Conservation (phyloP, 2,888 invertebrate genomes). For the Tetanocera ferruginea region DNA sequence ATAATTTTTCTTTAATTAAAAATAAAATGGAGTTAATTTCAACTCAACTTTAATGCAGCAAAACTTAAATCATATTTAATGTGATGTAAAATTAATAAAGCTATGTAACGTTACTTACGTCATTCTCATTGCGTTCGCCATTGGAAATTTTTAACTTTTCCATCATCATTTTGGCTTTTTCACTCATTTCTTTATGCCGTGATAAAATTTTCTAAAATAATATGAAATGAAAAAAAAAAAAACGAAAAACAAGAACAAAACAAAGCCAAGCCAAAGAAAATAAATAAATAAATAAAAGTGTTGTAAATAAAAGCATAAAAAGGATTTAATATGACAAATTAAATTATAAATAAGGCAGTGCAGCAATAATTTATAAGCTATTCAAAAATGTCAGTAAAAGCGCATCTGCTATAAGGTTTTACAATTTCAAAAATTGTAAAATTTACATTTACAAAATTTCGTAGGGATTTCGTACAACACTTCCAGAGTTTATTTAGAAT, state of each 20-base stretch:
- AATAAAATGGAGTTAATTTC: not conserved
- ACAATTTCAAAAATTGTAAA: no score
- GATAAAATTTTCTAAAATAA: conserved; percentile 68
- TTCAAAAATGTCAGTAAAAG: no score
- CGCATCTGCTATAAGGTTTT: no score
- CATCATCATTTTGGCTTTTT: conserved; percentile 70
- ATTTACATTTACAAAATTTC: no score
- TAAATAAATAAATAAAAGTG: conserved; percentile 43
- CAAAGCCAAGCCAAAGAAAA: conserved; percentile 53
- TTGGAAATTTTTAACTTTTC: conserved; percentile 67
- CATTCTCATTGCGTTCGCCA: conserved; percentile 62
- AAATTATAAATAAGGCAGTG: conserved; percentile 11
- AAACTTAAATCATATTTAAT: conserved; percentile 31
- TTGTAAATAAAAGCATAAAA: conserved; percentile 46
- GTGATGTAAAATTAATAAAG: conserved; percentile 30
- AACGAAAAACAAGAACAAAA: conserved; percentile 49
- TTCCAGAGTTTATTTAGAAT: no score
- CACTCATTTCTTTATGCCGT: conserved; percentile 70
- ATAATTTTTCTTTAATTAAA: not conserved
- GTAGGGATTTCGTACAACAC: no score
- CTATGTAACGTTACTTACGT: conserved; percentile 67
- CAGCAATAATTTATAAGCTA: no score
- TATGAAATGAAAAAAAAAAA: conserved; percentile 48
- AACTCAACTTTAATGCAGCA: not conserved
- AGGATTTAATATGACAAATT: conserved; percentile 39